Conservation (phyloP, 2,113 vertebrate species). For the Chlorodrepanis virens region DNA sequence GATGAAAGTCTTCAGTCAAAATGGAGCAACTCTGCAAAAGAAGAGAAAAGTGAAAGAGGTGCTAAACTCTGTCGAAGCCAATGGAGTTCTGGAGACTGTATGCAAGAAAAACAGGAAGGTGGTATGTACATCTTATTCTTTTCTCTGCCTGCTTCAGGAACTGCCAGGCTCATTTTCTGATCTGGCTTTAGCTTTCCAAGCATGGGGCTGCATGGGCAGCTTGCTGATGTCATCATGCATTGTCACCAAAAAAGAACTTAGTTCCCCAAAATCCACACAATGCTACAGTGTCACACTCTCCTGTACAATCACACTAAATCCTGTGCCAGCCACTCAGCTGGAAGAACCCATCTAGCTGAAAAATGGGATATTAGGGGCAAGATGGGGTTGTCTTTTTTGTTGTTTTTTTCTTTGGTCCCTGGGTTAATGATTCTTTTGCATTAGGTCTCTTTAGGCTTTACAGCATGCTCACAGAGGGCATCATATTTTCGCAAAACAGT, state of each 20-base stretch:
- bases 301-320: not conserved
- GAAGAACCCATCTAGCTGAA: not conserved
- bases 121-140: constrained; percentile 49
- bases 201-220: not conserved
- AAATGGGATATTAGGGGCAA: not conserved
- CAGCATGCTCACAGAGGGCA: not conserved
- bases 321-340: not conserved
- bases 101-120: constrained; percentile 20
- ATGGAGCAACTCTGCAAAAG: constrained; percentile 42
- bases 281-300: not conserved
- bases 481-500: not conserved
- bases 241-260: not conserved
- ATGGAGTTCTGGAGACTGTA: not conserved
- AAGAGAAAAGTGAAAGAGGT: constrained; percentile 62
- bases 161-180: not conserved
- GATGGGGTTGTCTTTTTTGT: not conserved
- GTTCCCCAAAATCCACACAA: not conserved
- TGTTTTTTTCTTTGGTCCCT: not conserved
- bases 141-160: not conserved
- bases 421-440: not conserved
- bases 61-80: not conserved
- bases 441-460: not conserved
- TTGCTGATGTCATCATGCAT: not conserved
- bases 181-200: not conserved
- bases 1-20: not conserved